A percentile compares a stretch with the other conserved stretches of the same genome.
Conservation (phyloP, 2,888 invertebrate species). For the Ischnura elegans region DNA sequence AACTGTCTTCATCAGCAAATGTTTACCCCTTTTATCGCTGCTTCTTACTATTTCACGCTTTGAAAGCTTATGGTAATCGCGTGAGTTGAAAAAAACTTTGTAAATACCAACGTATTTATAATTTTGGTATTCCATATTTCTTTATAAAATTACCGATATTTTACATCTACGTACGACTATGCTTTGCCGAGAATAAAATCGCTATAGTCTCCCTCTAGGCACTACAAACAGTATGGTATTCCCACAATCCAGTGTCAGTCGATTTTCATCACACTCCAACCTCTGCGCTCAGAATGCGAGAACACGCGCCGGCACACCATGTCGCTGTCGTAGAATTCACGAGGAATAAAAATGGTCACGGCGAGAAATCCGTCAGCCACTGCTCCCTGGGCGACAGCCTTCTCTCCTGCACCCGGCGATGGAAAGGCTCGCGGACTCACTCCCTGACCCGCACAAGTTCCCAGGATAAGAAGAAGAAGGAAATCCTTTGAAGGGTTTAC, state of each 20-base stretch:
- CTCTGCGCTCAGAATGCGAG: neutral
- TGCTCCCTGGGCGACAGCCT: neutral
- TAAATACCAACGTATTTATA: no score
- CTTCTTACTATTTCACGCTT: no score
- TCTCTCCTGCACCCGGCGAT: neutral
- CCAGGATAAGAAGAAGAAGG: constrained; percentile 13
- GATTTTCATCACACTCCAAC: neutral
- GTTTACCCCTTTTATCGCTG: no score
- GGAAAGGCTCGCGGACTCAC: neutral
- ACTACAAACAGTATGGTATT: neutral
- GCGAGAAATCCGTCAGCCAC: neutral
- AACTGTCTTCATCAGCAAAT: no score
- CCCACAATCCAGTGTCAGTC: neutral
- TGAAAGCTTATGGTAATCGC: no score
- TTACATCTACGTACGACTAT: no score
- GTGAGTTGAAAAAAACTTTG: no score
- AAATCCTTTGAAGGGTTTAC: neutral
- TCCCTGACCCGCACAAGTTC: constrained; percentile 57
- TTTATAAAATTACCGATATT: no score
- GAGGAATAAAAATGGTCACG: neutral
- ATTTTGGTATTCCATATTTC: no score
- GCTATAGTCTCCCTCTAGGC: neutral
- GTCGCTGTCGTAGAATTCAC: neutral
- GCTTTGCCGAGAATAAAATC: no score
- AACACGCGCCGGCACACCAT: neutral